Evolutionary conservation across 1,140 invertebrate genomes (phyloP).

Genomic region (Ganaspis sp.): DNA sequence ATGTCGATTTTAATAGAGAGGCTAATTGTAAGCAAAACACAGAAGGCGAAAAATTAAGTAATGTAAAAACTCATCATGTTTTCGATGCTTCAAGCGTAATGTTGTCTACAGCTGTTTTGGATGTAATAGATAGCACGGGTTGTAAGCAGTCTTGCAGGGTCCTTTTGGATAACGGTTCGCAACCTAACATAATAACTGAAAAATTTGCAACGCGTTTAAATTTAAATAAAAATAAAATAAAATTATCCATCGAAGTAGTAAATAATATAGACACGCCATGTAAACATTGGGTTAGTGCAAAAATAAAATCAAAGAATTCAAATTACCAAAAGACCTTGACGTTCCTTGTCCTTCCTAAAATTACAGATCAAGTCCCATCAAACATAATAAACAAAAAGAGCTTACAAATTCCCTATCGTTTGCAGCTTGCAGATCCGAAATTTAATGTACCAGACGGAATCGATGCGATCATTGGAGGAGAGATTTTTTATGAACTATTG

Average conservation of each 20-base stretch:
- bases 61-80: background rate
- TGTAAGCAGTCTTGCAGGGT: slow-evolving; percentile 31
- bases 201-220: slow-evolving; percentile 29
- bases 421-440: slow-evolving; percentile 33
- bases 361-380: slow-evolving; percentile 21
- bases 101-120: slow-evolving; percentile 33
- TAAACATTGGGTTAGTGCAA: slow-evolving; percentile 13
- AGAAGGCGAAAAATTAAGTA: background rate
- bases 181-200: slow-evolving; percentile 40
- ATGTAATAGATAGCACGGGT: slow-evolving; percentile 33
- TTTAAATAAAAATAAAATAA: background rate
- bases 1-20: slow-evolving; percentile 30
- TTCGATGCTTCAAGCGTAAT: slow-evolving; percentile 34
- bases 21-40: background rate
- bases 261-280: slow-evolving; percentile 21
- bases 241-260: slow-evolving; percentile 35
- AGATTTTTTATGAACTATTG: slow-evolving; percentile 35
- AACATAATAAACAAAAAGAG: background rate
- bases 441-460: slow-evolving; percentile 17
- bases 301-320: slow-evolving; percentile 7
- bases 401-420: slow-evolving; percentile 17
- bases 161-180: slow-evolving; percentile 33
- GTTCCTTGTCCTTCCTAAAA: slow-evolving; percentile 32
- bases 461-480: slow-evolving; percentile 28
- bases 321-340: background rate